Evolutionary conservation across 2,113 vertebrate species (phyloP).

Genomic region (Agelaius tricolor): DNA sequence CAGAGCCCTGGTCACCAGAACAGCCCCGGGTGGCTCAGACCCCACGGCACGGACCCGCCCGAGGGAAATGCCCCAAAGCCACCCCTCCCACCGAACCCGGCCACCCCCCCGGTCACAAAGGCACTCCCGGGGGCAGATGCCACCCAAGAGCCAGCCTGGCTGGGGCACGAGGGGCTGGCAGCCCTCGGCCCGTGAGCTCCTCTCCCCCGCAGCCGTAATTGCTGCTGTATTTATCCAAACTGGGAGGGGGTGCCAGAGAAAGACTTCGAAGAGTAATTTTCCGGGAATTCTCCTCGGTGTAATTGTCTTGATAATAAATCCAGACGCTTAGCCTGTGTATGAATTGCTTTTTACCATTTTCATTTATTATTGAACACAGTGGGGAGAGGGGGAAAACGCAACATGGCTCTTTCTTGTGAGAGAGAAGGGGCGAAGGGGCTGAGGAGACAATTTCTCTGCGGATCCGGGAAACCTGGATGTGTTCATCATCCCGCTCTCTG

Average conservation of each 20-base stretch:
- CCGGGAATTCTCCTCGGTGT: conserved; percentile 38
- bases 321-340: conserved; percentile 24
- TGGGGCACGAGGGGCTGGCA: neutral
- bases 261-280: conserved; percentile 60
- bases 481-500: neutral
- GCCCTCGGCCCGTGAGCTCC: neutral
- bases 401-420: conserved; percentile 53
- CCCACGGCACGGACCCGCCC: neutral
- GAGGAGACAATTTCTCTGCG: conserved; percentile 38
- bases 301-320: conserved; percentile 61
- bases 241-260: conserved; percentile 62
- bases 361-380: conserved; percentile 62
- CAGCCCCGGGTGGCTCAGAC: accelerated
- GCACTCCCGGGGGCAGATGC: neutral
- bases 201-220: conserved; percentile 39
- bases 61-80: neutral
- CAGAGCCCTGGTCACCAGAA: neutral
- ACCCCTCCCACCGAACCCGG: accelerated
- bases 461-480: conserved; percentile 49
- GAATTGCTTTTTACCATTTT: conserved; percentile 59
- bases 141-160: neutral
- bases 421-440: conserved; percentile 44
- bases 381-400: conserved; percentile 56
- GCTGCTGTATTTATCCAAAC: conserved; percentile 56
- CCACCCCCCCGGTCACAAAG: neutral